phyloP scores from a whole-genome alignment of 2,113 vertebrate genomes.

The Gymnogyps californianus region DNA sequence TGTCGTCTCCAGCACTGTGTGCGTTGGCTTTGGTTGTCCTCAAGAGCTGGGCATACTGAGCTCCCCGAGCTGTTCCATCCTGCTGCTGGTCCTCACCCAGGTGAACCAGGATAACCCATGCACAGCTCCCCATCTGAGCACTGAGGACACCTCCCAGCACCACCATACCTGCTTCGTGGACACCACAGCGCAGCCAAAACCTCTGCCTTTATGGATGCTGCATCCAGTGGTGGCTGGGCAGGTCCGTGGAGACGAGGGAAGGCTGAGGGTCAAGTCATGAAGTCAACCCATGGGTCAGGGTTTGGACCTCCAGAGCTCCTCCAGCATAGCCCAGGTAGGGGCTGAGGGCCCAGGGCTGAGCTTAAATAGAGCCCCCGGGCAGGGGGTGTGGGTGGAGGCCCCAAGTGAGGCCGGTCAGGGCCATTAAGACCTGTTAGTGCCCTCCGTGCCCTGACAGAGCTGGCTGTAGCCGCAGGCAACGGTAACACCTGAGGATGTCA shows the following conservation, averaged over 20 bases:
- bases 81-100: background rate
- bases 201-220: background rate
- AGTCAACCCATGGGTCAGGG: rapidly evolving
- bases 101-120: rapidly evolving
- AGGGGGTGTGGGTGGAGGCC: background rate
- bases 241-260: rapidly evolving
- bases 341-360: background rate
- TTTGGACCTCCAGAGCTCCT: rapidly evolving
- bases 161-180: background rate
- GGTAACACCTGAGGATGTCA: background rate
- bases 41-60: background rate
- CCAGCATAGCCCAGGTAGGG: rapidly evolving
- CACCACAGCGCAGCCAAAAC: background rate
- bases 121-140: background rate
- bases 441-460: too few relatives aligned
- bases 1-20: rapidly evolving
- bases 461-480: rapidly evolving
- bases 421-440: background rate
- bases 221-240: background rate
- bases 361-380: background rate
- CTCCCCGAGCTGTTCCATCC: background rate
- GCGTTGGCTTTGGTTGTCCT: background rate
- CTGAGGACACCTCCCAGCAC: background rate
- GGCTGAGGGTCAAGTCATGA: background rate
- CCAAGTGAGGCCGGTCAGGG: background rate